Base-by-base conservation (phyloP, 2,797 vertebrate species). In the Thaleichthys pacificus region DNA sequence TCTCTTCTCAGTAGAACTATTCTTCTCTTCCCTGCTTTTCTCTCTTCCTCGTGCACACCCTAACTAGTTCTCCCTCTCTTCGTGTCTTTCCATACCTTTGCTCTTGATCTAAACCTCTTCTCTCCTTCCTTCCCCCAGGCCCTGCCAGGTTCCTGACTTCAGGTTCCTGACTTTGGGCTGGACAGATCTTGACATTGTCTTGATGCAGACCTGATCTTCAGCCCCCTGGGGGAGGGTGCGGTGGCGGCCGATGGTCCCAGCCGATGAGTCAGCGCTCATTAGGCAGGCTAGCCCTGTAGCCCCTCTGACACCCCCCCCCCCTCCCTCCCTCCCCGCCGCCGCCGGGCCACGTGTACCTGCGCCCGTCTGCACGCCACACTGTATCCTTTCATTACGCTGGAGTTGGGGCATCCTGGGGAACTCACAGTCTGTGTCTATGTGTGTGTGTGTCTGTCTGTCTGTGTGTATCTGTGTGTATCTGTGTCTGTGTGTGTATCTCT, bases 151-250 rank as follows among this genome's bases (percentile, higher is more conserved):
- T 24, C 22, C 22, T 24, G 22, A 24, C 22, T 24, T 24, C 78
- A 85, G 80, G 79, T 70, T 87, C 86, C 84, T 85, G 85, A 88
- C 87, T 88, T 85, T 85, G 85, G 79, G 77, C 82, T 84, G 54
- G 38, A 80, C 82, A 77, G 81, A 91, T 91, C 88, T 87, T 88
- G 88, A 92, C 87, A 90, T 87, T 85, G 89, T 84, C 85, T 92
- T 82, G 86, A 89, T 78, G 83, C 89, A 61, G 70, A 84, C 72
- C 80, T 87, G 85, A 87, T 88, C 86, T 83, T 7, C 15, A 4
- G 88, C 82, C 81, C 84, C 85, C 80, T 49, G 64, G n/a, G n/a
- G n/a, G 35, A 5, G 5, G 80, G 5, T 32, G 12, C 69, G 69
- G 77, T 81, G 83, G 80, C 84, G 9, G 38, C 38, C 6, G 9